A percentile compares a stretch with the other conserved stretches of the same genome.
Conservation (phyloP, 2,888 invertebrate species). For the Xestia xanthographa region DNA sequence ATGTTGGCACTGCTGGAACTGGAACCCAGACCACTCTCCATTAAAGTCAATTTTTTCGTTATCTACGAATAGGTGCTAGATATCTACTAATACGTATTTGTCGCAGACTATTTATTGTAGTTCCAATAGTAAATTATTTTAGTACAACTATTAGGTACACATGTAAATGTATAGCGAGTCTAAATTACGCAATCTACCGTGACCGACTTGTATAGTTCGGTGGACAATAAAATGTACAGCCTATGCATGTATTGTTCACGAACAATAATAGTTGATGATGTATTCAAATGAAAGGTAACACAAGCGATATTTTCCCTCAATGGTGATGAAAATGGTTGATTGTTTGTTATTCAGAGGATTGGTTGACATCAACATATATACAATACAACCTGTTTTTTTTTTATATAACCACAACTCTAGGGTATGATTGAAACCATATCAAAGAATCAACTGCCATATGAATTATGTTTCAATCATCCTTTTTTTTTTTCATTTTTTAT, state of each 20-base stretch:
- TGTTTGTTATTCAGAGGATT: background rate
- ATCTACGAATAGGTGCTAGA: background rate
- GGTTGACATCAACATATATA: background rate
- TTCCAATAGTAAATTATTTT: conserved; percentile 10
- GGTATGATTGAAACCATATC: no score
- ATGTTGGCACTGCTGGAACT: background rate
- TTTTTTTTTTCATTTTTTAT: no score
- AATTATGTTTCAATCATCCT: no score
- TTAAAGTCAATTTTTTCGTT: no score
- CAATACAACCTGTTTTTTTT: no score
- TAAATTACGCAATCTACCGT: conserved; percentile 47
- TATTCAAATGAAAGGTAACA: conserved; percentile 44
- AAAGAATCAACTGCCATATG: no score
- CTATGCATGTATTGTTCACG: conserved; percentile 25
- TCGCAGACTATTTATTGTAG: background rate
- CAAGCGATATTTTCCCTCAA: background rate
- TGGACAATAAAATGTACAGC: conserved; percentile 28
- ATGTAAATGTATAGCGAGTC: background rate
- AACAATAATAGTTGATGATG: conserved; percentile 30
- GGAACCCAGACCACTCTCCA: background rate
- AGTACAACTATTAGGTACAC: background rate
- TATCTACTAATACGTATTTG: background rate
- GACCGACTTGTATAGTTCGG: conserved; percentile 38
- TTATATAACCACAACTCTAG: no score
- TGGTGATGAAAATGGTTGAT: background rate